Evolutionary conservation across 2,888 invertebrate genomes (phyloP), one percentile per base, ranked within the genome.

Genomic region (Cyrtodaria siliqua): DNA sequence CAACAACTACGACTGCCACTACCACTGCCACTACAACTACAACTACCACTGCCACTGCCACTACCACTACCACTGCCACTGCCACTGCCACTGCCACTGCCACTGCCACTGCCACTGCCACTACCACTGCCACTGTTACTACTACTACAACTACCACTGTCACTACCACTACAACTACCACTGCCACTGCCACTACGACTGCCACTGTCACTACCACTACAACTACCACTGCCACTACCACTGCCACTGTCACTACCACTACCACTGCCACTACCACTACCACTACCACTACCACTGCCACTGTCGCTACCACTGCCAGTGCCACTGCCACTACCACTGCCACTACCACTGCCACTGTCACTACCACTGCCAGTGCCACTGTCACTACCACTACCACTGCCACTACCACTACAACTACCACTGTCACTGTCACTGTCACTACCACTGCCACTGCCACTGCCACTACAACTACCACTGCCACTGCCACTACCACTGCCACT

Each of bases 131-230:
- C 20, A 52, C 52, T 52, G 20, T 23, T 52, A 52, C 23, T 23
- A 23, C 52, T 52, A 52, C 52, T 52, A 26, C 23, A 12, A 52
- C 52, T 52, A 52, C 52, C 20, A 52, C 52, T 52, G 20, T 23
- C 20, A 52, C 52, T 52, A 12, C 52, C 20, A 52, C 52, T 52
- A 52, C 23, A 12, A 52, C 52, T 52, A 52, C 52, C 20, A 12
- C 52, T 52, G 8, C 16, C 20, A 52, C 52, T 52, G 20, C 52
- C 20, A 52, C 12, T 12, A 52, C 52, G 8, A 52, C 52, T 52
- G 16, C 23, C 20, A 52, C 23, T 52, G 20, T 6, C 20, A 52
- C 52, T 52, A 52, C 52, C 20, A 8, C 52, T 52, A 23, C 20
- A 12, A 52, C 52, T 52, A 52, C 23, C 20, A 52, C 52, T 52